Conservation (phyloP, 2,113 vertebrate species). For the Trematocara unimaculatum region DNA sequence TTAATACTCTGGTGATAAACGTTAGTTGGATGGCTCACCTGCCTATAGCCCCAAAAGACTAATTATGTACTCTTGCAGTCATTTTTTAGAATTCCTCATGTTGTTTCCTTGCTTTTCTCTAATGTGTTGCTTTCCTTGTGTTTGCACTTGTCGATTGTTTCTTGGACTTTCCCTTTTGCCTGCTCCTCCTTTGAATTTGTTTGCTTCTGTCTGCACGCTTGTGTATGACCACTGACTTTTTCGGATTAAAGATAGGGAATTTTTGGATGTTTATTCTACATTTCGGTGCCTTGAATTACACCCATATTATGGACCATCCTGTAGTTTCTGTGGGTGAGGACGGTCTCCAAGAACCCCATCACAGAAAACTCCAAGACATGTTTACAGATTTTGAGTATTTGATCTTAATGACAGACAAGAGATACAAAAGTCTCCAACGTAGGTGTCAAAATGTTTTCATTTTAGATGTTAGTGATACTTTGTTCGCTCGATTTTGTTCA, state of each 20-base stretch:
- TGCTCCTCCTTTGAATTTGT: fast-evolving
- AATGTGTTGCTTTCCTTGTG: background rate
- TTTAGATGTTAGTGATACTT: fast-evolving
- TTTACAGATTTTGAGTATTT: background rate
- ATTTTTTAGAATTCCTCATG: background rate
- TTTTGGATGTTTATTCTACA: fast-evolving
- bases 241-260: background rate
- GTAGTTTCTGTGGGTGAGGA: background rate
- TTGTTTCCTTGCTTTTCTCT: background rate
- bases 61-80: background rate
- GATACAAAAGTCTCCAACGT: fast-evolving
- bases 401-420: background rate
- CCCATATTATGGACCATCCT: background rate
- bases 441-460: background rate
- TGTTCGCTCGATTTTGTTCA: background rate
- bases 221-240: fast-evolving
- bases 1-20: background rate
- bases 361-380: background rate
- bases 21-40: background rate
- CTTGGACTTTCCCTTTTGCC: background rate
- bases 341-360: background rate
- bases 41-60: background rate
- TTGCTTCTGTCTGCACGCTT: background rate
- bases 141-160: background rate
- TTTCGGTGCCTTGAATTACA: background rate